Conservation (phyloP, 2,113 vertebrate genomes). For the Labeo rohita region DNA sequence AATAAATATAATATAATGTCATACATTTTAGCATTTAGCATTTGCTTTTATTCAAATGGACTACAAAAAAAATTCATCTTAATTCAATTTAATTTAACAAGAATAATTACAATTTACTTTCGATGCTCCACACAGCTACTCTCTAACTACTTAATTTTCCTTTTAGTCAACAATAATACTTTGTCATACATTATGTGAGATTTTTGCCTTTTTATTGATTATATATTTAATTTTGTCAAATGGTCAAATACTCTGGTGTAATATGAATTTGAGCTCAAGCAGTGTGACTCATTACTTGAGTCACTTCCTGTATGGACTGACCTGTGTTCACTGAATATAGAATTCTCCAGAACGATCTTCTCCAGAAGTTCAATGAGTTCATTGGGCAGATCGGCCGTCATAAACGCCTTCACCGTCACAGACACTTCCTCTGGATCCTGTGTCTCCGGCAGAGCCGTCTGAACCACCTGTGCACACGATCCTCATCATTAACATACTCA, state of each 20-base stretch:
- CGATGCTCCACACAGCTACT: neutral
- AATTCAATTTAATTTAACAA: neutral
- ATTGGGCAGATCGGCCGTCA: conserved; percentile 91
- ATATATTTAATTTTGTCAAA: neutral
- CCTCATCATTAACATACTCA: neutral
- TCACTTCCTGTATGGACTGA: conserved; percentile 57
- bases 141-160: neutral
- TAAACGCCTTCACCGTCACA: conserved; percentile 91
- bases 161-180: neutral
- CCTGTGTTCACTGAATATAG: conserved; percentile 92
- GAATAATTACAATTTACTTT: too few relatives aligned
- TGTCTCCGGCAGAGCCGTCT: conserved; percentile 90
- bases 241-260: neutral
- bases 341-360: conserved; percentile 93
- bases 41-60: too few relatives aligned
- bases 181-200: neutral
- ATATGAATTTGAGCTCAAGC: neutral
- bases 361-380: conserved; percentile 90
- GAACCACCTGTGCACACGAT: conserved; percentile 82
- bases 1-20: neutral
- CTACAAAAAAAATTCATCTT: too few relatives aligned
- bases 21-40: too few relatives aligned
- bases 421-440: conserved; percentile 93
- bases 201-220: neutral
- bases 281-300: neutral